phyloP scores from a whole-genome alignment of 2,797 vertebrate genomes.

The Brachymystax lenok region DNA sequence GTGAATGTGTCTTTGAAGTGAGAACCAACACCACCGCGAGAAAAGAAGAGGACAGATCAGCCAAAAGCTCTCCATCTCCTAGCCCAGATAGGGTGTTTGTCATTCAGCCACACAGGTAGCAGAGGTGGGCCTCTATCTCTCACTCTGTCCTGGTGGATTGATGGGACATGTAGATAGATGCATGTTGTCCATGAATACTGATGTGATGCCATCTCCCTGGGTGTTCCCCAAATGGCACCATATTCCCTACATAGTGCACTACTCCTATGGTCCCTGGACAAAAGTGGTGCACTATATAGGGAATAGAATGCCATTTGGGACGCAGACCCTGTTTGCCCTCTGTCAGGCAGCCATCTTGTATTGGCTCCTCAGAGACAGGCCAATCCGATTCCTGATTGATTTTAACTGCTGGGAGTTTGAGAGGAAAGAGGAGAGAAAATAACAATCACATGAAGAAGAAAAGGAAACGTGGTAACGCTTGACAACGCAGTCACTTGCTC shows the following conservation, averaged over 20 bases:
- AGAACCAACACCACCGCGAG: too few relatives aligned
- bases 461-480: constrained; percentile 11
- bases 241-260: too few relatives aligned
- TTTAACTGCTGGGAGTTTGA: constrained; percentile 36
- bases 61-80: too few relatives aligned
- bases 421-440: constrained; percentile 17
- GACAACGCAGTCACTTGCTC: constrained; percentile 15
- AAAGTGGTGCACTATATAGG: too few relatives aligned
- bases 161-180: constrained; percentile 22
- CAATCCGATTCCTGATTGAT: constrained; percentile 37
- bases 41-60: too few relatives aligned
- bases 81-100: too few relatives aligned
- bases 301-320: too few relatives aligned
- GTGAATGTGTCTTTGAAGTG: not conserved
- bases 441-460: constrained; percentile 26
- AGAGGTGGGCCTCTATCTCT: too few relatives aligned
- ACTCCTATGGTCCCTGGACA: too few relatives aligned
- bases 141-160: constrained; percentile 15
- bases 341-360: constrained; percentile 6
- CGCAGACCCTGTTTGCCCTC: not conserved
- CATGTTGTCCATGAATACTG: constrained; percentile 41
- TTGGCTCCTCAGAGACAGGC: constrained; percentile 23
- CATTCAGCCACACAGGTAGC: too few relatives aligned
- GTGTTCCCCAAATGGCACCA: too few relatives aligned
- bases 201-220: constrained; percentile 6